Evolutionary conservation across 1,140 invertebrate species (phyloP).

Genomic region (Listronotus bonariensis): DNA sequence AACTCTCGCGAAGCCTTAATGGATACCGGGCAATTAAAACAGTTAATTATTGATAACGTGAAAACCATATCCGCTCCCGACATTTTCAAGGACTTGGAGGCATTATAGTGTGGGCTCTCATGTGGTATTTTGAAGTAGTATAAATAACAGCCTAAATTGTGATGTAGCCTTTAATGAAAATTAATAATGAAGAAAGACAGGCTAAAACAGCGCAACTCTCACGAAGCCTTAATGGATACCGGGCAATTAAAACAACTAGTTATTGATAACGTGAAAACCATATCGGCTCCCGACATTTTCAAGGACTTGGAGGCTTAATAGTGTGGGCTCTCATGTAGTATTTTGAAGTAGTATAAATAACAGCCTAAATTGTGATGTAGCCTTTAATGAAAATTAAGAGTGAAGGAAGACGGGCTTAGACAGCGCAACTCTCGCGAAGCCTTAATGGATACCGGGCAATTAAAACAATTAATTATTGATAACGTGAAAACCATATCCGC

Average conservation of each 20-base stretch:
- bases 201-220: slow-evolving; percentile 12
- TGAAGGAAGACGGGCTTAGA: slow-evolving; percentile 25
- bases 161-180: slow-evolving; percentile 31
- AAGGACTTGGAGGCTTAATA: background rate
- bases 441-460: slow-evolving; percentile 28
- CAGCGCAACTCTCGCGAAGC: background rate
- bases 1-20: slow-evolving; percentile 6
- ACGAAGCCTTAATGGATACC: slow-evolving; percentile 18
- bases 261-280: slow-evolving; percentile 30
- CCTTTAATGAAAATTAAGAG: slow-evolving; percentile 33
- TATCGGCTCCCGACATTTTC: slow-evolving; percentile 8
- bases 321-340: background rate
- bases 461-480: slow-evolving; percentile 34
- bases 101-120: background rate
- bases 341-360: no score
- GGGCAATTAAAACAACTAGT: slow-evolving; percentile 31
- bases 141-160: slow-evolving; percentile 24
- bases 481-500: slow-evolving; percentile 22
- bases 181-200: slow-evolving; percentile 30
- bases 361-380: slow-evolving; percentile 23
- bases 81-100: background rate
- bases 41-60: slow-evolving; percentile 27
- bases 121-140: no score
- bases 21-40: slow-evolving; percentile 28
- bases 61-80: slow-evolving; percentile 13